Conservation (phyloP, 2,797 vertebrate genomes). For the Agapornis canus region DNA sequence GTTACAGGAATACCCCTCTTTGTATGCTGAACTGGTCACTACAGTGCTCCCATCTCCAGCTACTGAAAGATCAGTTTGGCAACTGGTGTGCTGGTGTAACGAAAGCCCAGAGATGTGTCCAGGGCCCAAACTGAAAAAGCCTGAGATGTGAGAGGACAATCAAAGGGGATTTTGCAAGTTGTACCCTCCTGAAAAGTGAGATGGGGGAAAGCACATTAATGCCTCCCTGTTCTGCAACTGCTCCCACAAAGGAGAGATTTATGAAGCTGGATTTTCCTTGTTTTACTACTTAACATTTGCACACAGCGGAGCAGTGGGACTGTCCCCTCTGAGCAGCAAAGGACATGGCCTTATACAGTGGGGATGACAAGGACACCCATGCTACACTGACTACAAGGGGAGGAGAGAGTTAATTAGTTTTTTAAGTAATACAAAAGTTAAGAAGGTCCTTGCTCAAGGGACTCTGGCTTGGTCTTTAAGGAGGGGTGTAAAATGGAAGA, state of each 20-base stretch:
- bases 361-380: background rate
- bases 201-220: background rate
- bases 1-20: background rate
- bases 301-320: background rate
- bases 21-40: background rate
- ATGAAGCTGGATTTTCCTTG: background rate
- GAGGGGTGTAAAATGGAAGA: background rate
- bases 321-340: background rate
- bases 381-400: background rate
- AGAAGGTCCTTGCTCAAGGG: background rate
- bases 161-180: background rate
- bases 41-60: background rate
- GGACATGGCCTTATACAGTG: rapidly evolving
- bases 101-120: background rate
- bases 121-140: background rate
- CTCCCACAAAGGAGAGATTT: background rate
- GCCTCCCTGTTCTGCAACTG: background rate
- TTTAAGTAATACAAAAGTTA: background rate
- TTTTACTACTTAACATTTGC: background rate
- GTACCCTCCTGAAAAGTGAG: background rate
- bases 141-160: background rate
- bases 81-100: background rate
- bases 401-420: background rate
- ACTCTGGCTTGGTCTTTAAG: background rate
- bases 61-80: background rate